phyloP scores from a whole-genome alignment of 2,113 vertebrate genomes.

The Haliaeetus leucogaster region DNA sequence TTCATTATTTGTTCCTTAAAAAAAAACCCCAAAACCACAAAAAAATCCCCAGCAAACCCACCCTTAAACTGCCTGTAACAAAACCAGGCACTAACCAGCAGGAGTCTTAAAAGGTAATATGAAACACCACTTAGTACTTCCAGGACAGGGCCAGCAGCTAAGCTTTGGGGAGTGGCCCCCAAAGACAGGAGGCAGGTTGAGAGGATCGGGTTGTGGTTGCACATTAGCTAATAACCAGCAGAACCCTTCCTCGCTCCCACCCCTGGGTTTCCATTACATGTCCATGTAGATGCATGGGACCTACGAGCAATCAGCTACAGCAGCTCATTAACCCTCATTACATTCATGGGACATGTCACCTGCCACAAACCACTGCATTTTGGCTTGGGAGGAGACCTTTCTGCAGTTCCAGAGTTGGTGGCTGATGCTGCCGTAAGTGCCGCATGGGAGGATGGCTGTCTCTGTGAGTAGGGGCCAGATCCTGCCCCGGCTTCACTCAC shows the following conservation, averaged over 20 bases:
- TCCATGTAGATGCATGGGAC: not conserved
- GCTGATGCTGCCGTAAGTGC: not conserved
- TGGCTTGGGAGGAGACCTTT: not conserved
- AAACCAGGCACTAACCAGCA: not conserved
- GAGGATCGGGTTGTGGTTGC: not conserved
- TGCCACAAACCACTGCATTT: not conserved
- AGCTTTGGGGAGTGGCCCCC: not conserved
- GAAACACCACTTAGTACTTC: not conserved
- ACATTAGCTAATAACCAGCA: not conserved
- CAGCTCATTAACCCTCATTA: not conserved
- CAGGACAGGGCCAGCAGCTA: not conserved
- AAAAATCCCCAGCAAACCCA: not conserved
- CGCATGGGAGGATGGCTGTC: not conserved
- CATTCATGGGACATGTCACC: not conserved
- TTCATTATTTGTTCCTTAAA: not conserved
- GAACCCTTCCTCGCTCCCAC: not conserved
- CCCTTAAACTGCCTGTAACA: not conserved
- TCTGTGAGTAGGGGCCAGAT: not conserved
- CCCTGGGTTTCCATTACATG: not conserved
- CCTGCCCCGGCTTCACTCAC: not conserved
- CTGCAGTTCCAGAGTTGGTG: not conserved
- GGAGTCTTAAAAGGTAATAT: not conserved
- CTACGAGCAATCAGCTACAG: not conserved
- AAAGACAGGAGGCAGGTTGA: not conserved
- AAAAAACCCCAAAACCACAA: not conserved